These are phyloP conservation scores for Eupeodes luniger DNA, from an alignment of 2,888 invertebrate species.

Conservation along the genomic window DNA sequence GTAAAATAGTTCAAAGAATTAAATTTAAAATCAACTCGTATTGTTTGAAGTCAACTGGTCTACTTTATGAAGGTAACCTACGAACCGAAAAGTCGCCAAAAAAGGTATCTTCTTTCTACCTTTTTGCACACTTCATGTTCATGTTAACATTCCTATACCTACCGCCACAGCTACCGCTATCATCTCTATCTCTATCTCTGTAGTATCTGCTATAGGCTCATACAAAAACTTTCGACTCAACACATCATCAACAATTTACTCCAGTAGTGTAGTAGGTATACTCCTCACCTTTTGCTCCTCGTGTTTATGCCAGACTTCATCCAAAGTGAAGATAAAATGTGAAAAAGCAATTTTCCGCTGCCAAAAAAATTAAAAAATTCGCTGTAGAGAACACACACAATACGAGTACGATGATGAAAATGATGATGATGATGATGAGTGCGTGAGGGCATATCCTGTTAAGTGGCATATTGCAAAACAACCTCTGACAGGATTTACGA, in stretches of 20 bases:
- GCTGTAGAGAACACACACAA: slow-evolving; percentile 24
- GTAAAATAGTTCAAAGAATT: slow-evolving; percentile 8
- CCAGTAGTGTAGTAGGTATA: not conserved
- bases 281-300: too few relatives aligned
- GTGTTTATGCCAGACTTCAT: not conserved
- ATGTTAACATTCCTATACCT: not conserved
- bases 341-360: slow-evolving; percentile 73
- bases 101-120: not conserved
- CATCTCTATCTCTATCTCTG: not conserved
- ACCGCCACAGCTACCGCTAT: not conserved
- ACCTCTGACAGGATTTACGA: slow-evolving; percentile 72
- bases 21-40: not conserved
- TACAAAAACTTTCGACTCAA: not conserved
- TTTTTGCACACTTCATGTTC: not conserved
- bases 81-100: not conserved
- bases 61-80: not conserved
- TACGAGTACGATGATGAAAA: not conserved
- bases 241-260: slow-evolving; percentile 32
- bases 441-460: slow-evolving; percentile 64
- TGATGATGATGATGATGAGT: slow-evolving; percentile 44
- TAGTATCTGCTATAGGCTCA: not conserved
- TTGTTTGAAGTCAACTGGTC: slow-evolving; percentile 3
- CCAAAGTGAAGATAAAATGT: slow-evolving; percentile 29
- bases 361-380: slow-evolving; percentile 59
- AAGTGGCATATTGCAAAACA: slow-evolving; percentile 72